Evolutionary conservation across 2,113 vertebrate genomes (phyloP).

Genomic region (Scomber scombrus): DNA sequence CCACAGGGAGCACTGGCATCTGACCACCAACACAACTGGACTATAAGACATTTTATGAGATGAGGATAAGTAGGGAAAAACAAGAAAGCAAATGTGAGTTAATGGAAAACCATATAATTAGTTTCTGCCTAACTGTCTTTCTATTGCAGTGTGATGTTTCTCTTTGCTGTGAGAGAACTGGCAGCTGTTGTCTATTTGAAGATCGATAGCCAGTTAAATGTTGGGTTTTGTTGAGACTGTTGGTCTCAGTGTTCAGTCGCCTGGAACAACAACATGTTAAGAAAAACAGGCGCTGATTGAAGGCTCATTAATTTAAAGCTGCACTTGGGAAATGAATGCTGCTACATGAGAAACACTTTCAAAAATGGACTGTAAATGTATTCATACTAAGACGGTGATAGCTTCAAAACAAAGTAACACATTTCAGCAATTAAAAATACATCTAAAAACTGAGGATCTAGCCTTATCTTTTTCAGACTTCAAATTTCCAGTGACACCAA

Average conservation of each 20-base stretch:
- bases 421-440: neutral
- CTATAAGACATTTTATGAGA: neutral
- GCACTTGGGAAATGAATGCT: conserved; percentile 6
- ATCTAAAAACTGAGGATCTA: neutral
- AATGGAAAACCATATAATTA: neutral
- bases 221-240: conserved; percentile 3
- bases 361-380: neutral
- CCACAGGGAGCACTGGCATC: neutral
- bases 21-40: neutral
- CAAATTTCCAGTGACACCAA: neutral
- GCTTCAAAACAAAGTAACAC: neutral
- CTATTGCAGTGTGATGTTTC: neutral
- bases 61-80: neutral
- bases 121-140: neutral
- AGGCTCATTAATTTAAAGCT: too few species aligned
- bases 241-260: conserved; percentile 3
- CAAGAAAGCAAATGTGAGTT: neutral
- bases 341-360: neutral
- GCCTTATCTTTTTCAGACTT: neutral
- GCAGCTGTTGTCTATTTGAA: neutral
- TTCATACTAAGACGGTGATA: neutral
- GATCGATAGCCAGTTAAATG: neutral
- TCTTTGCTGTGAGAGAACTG: neutral
- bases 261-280: neutral
- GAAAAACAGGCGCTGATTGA: too few species aligned